Evolutionary conservation across 2,888 invertebrate genomes (phyloP), one percentile per base, ranked within the genome.

Genomic region (Perdita meconis): DNA sequence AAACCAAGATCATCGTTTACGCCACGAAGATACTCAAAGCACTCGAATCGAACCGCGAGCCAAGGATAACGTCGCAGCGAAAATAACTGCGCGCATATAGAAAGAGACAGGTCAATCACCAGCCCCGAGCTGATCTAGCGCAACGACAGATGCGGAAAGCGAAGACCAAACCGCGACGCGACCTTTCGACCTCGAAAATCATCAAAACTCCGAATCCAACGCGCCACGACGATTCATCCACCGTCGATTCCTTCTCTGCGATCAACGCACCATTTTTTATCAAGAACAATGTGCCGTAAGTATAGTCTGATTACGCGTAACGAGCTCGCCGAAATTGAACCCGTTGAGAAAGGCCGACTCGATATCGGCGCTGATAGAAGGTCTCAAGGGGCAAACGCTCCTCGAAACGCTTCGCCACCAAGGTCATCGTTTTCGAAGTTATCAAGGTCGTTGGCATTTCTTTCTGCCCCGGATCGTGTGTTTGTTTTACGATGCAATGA

Each of bases 91-190:
- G 24, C 44, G n/a, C n/a, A 55, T 65, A 69, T 50, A 73, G 56
- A 74, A 78, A 73, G 73, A 81, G 69, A 72, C 50, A 44, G 59
- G 55, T 47, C 60, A 67, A 76, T 72, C 72, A 61, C 57, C 71
- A 61, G 22, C 59, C 40, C 30, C 36, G 36, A 38, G 47, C 12
- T 40, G 57, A 61, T 55, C 55, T 81, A 78, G 81, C 50, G 65
- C 44, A 50, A 47, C 38, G 44, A 16, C n/a, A 47, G 68, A 75
- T 70, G 73, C n/a, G 68, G 66, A 82, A 82, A 81, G 70, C 63
- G 74, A 34, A 59, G 68, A 71, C 72, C 80, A 75, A 74, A 78
- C 72, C 72, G 66, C 68, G 72, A 61, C 50, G 59, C 71, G 77
- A 82, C 80, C 80, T 75, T 38, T 75, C 75, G 64, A 59, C 16